Percentiles rank a stretch among this genome's conserved stretches.
These are phyloP conservation scores for Gambusia holbrooki DNA, from an alignment of 2,113 vertebrate species.

Conservation along the genomic window DNA sequence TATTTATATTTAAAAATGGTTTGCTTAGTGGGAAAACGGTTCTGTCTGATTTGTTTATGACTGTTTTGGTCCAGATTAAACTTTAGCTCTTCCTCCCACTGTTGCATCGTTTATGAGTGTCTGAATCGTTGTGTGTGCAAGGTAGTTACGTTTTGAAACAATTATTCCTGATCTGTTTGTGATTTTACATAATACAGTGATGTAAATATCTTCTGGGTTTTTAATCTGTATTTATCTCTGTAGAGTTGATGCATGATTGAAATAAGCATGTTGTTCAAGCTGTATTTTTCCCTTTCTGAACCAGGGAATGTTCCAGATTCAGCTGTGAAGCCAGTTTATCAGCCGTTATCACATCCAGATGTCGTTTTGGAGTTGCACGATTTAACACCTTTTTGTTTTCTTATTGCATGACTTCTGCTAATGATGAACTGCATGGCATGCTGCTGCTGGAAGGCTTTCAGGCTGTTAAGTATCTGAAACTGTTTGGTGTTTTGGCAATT, in stretches of 20 bases:
- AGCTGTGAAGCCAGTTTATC: conserved; percentile 9
- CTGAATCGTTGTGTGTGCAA: not conserved
- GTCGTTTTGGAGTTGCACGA: conserved; percentile 21
- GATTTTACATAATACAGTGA: not conserved
- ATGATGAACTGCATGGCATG: conserved; percentile 46
- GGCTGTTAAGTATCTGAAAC: conserved; percentile 39
- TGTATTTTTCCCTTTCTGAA: conserved; percentile 31
- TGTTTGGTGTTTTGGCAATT: conserved; percentile 13
- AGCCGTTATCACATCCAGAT: conserved; percentile 50
- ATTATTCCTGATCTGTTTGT: not conserved
- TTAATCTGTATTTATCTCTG: conserved; percentile 4
- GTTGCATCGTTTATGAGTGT: not conserved
- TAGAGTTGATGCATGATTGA: conserved; percentile 47
- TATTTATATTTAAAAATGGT: no score
- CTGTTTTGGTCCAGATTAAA: not conserved
- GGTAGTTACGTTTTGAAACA: not conserved
- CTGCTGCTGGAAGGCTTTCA: conserved; percentile 47
- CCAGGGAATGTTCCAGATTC: conserved; percentile 24
- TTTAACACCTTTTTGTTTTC: conserved; percentile 17
- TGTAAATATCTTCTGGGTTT: conserved; percentile 20
- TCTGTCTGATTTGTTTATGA: conserved; percentile 5
- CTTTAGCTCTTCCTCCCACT: not conserved
- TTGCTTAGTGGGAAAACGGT: not conserved
- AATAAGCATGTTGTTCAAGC: conserved; percentile 41
- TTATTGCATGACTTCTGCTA: conserved; percentile 47